Evolutionary conservation across 2,888 invertebrate species (phyloP), one percentile per base, ranked within the genome.

Genomic region (Cataglyphis cursor): DNA sequence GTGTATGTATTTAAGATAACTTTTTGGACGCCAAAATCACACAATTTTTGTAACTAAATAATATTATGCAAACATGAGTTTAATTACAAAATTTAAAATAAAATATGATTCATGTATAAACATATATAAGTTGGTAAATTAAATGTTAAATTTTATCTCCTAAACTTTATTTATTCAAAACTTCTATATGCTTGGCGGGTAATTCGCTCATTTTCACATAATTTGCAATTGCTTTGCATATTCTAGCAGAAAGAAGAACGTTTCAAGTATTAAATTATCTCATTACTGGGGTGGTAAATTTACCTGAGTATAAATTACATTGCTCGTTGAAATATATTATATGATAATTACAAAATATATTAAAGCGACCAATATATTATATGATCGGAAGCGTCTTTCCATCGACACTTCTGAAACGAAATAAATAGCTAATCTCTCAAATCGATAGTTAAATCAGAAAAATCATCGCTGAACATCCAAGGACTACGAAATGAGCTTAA

Each of bases 401-500:
- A 24, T 48, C 48, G 48, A 18, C 6, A 48, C 6, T 1, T 48
- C 18, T 6, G 1, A 1, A 1, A 48, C 5, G 6, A 1, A 18
- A 1, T 18, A 6, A 51, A 51, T 51, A n/a, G 15, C n/a, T n/a
- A n/a, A n/a, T 10, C 6, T 51, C 31, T 21, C 21, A 74, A 6
- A 48, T 64, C 10, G 51, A 51, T 15, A 15, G 62, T 8, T 24
- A 2, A 48, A 61, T 80, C 35, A 61, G 61, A 31, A 24, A 75
- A 64, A 87, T 85, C 74, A 38, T 31, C 24, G 44, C 35, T 59
- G 72, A 83, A 85, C 82, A 81, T 59, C 64, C 72, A 57, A 57
- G 31, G 68, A 66, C 38, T 38, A 38, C 35, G 75, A 57, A 74
- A 83, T 38, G 62, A 81, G 82, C 80, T 76, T 84, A 88, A 83